A percentile compares a stretch with the other conserved stretches of the same genome.
These are phyloP conservation scores for Synanthedon myopaeformis DNA, from an alignment of 2,888 invertebrate species.

Conservation along the genomic window DNA sequence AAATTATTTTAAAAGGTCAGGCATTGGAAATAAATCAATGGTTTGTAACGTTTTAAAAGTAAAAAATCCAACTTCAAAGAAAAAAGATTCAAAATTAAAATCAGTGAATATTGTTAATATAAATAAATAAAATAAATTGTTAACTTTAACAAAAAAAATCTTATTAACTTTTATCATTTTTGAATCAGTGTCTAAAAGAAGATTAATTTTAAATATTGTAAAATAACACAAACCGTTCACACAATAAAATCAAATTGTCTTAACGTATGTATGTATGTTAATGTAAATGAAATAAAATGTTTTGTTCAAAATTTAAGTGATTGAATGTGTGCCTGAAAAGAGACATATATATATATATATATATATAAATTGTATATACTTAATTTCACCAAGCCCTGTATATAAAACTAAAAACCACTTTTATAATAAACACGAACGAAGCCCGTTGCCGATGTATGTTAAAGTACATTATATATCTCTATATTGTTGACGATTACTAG, in stretches of 20 bases:
- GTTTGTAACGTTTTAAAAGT: no score
- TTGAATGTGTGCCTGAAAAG: slow-evolving; percentile 25
- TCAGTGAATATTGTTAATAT: no score
- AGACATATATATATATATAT: slow-evolving; percentile 1
- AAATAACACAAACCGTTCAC: no score
- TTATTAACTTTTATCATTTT: no score
- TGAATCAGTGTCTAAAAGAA: no score
- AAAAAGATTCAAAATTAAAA: no score
- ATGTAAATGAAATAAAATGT: not conserved
- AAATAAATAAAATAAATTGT: no score
- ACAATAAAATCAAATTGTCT: not conserved
- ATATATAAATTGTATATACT: not conserved
- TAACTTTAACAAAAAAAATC: no score
- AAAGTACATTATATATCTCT: slow-evolving; percentile 40
- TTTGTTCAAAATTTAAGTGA: slow-evolving; percentile 9
- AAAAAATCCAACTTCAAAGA: no score
- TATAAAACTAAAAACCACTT: slow-evolving; percentile 1
- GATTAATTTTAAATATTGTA: no score
- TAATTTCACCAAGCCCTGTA: not conserved
- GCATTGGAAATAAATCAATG: no score
- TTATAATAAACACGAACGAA: slow-evolving; percentile 26
- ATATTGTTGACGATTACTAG: slow-evolving; percentile 58
- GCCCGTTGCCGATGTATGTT: slow-evolving; percentile 37
- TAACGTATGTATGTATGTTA: not conserved
- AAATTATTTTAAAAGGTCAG: no score